Evolutionary conservation across 2,888 invertebrate species (phyloP).

Genomic region (Adelognathus sp.): DNA sequence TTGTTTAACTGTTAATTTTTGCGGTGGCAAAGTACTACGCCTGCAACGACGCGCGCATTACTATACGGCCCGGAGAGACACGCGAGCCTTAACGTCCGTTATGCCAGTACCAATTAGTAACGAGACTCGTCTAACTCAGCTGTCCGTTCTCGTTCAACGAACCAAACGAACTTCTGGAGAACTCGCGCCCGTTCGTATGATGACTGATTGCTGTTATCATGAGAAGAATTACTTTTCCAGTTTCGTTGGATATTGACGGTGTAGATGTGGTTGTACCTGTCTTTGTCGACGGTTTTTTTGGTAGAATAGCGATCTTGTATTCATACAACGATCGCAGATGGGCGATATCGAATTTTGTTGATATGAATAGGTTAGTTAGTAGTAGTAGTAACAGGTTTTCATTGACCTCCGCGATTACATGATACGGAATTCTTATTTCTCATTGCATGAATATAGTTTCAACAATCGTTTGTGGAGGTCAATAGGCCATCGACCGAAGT

Average conservation of each 20-base stretch:
- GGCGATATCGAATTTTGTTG: too few relatives aligned
- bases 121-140: slow-evolving; percentile 52
- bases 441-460: too few relatives aligned
- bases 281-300: too few relatives aligned
- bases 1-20: slow-evolving; percentile 77
- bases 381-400: too few relatives aligned
- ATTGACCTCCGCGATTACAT: too few relatives aligned
- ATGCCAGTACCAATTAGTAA: slow-evolving; percentile 66
- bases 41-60: slow-evolving; percentile 40
- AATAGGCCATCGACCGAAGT: too few relatives aligned
- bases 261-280: slow-evolving; percentile 2
- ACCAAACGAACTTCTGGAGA: slow-evolving; percentile 55
- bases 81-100: slow-evolving; percentile 55
- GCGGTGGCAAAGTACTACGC: slow-evolving; percentile 65
- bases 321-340: too few relatives aligned
- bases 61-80: slow-evolving; percentile 47
- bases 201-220: not conserved
- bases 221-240: not conserved
- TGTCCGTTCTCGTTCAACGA: slow-evolving; percentile 58
- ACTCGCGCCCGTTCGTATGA: slow-evolving; percentile 1
- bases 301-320: too few relatives aligned
- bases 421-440: too few relatives aligned
- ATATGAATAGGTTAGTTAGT: too few relatives aligned
- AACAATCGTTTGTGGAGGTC: too few relatives aligned
- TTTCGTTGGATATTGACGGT: not conserved